Percentiles rank a stretch among this genome's conserved stretches.
Evolutionary conservation across 2,888 invertebrate species (phyloP).

Genomic region (Melieria omissa): DNA sequence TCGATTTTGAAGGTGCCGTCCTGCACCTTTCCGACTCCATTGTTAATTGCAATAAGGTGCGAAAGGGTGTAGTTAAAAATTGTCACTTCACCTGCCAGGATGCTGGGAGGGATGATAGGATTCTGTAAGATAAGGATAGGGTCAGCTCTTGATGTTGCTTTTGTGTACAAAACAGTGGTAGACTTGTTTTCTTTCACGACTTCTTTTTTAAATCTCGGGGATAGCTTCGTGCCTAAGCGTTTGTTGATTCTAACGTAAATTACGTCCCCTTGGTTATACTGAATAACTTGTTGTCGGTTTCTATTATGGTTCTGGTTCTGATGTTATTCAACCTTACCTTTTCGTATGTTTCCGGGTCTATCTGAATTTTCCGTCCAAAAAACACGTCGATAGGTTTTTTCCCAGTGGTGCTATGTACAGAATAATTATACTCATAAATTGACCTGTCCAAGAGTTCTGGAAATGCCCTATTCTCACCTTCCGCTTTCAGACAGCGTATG

Average conservation of each 20-base stretch:
- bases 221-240: conserved; percentile 27
- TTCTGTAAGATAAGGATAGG: neutral
- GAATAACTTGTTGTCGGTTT: neutral
- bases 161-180: conserved; percentile 20
- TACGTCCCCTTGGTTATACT: conserved; percentile 5
- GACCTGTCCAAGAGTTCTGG: conserved; percentile 12
- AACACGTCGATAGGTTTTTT: conserved; percentile 19
- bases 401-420: conserved; percentile 14
- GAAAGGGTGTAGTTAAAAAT: conserved; percentile 23
- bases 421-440: conserved; percentile 26
- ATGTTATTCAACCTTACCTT: conserved; percentile 2
- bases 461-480: neutral
- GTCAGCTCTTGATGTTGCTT: conserved; percentile 10
- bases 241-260: conserved; percentile 22
- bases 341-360: conserved; percentile 7
- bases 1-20: conserved; percentile 12
- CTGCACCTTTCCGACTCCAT: conserved; percentile 18
- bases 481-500: conserved; percentile 14
- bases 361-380: conserved; percentile 6
- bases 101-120: neutral
- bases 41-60: conserved; percentile 12
- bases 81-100: conserved; percentile 11
- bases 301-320: neutral
- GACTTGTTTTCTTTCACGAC: conserved; percentile 29
- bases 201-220: conserved; percentile 21